Conservation (phyloP, 2,888 invertebrate species). For the Lasioglossum figueresi region DNA sequence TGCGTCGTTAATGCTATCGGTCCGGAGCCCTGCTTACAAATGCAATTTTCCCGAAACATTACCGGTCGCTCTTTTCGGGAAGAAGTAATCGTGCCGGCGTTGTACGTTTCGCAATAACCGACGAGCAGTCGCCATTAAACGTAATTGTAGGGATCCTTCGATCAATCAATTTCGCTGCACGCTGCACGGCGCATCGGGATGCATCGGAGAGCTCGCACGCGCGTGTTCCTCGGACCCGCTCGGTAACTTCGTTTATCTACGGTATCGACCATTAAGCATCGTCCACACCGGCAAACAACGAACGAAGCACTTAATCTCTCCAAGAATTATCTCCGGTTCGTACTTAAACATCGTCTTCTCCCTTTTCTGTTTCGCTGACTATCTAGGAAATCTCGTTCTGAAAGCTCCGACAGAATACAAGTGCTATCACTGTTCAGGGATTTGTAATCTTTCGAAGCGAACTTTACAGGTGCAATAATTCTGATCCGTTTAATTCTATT, state of each 20-base stretch:
- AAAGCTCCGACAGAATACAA: neutral
- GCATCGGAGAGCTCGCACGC: constrained; percentile 21
- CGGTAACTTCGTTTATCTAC: constrained; percentile 20
- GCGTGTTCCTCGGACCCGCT: neutral
- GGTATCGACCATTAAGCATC: neutral
- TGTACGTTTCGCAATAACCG: constrained; percentile 41
- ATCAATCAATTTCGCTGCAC: constrained; percentile 65
- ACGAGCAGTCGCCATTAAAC: constrained; percentile 41
- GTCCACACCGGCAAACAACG: neutral
- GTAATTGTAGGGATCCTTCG: constrained; percentile 60
- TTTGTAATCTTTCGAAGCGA: too few relatives aligned
- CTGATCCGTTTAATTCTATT: too few relatives aligned
- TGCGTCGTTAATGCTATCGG: constrained; percentile 20
- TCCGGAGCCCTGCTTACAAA: constrained; percentile 17
- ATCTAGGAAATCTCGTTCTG: too few relatives aligned
- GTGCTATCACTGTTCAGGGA: too few relatives aligned
- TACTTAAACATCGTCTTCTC: too few relatives aligned
- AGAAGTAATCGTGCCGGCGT: constrained; percentile 6
- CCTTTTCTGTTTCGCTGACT: too few relatives aligned
- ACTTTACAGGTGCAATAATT: too few relatives aligned
- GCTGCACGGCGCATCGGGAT: constrained; percentile 21
- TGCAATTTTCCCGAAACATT: constrained; percentile 27
- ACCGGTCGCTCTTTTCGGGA: constrained; percentile 17
- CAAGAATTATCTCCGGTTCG: neutral
- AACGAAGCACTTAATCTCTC: neutral